Percentiles rank a stretch among this genome's conserved stretches.
Evolutionary conservation across 2,113 vertebrate species (phyloP).

Genomic region (Oreotragus oreotragus): DNA sequence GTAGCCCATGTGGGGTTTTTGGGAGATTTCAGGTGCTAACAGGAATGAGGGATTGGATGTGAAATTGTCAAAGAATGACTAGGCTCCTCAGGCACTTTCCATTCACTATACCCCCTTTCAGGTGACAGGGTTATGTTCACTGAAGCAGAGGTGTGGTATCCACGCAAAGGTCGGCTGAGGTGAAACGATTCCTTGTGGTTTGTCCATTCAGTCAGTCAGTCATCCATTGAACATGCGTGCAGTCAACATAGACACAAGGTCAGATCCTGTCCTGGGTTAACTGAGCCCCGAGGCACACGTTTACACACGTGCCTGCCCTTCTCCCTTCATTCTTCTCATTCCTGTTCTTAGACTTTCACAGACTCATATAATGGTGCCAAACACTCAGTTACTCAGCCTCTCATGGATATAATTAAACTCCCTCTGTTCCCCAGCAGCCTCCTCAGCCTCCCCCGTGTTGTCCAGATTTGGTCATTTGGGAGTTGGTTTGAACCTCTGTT

Average conservation of each 20-base stretch:
- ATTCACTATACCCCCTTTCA: neutral
- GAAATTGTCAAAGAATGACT: neutral
- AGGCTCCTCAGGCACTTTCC: neutral
- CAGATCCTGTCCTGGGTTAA: neutral
- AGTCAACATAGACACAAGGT: neutral
- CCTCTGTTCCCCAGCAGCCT: rapidly evolving
- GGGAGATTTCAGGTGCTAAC: neutral
- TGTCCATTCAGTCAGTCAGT: neutral
- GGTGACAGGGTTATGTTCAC: neutral
- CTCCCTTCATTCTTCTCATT: neutral
- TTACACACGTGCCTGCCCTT: too few relatives aligned
- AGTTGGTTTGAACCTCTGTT: neutral
- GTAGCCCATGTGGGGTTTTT: too few relatives aligned
- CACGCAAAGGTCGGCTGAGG: neutral
- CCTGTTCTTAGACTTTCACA: neutral
- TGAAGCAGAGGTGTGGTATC: neutral
- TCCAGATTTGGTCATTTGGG: neutral
- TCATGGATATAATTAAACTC: neutral
- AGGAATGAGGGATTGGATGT: neutral
- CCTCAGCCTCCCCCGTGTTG: neutral
- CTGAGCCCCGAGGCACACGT: rapidly evolving
- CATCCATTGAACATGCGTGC: neutral
- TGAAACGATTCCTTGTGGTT: neutral
- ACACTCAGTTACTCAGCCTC: neutral
- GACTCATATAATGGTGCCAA: neutral